Base-by-base conservation (phyloP, 1,140 invertebrate genomes). In the Drosophila nigromelanica region DNA sequence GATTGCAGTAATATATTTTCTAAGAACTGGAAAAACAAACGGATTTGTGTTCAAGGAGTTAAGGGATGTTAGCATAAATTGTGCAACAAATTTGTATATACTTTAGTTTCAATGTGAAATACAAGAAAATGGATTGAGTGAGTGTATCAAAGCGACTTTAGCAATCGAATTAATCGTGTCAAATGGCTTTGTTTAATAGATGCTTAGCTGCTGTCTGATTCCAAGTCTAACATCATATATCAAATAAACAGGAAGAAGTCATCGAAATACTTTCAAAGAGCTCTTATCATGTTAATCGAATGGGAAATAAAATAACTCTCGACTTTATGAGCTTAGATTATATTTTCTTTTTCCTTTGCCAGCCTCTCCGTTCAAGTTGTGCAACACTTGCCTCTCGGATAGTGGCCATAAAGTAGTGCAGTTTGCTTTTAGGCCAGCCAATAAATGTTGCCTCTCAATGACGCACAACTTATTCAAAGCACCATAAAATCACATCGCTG, bases 401-500 rank as follows among this genome's bases (percentile, higher is more conserved):
- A 14, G 37, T 14, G 33, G 50, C 51, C 69, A 21, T 72, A 61
- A 67, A 73, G 39, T 56, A 76, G 66, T 83, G 80, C 73, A 85
- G 62, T 64, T 68, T 63, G 37, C 73, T 68, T 74, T 73, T 74
- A 70, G 73, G 76, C 73, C 71, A 56, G 69, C 80, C 72, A 76
- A 79, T 82, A 85, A 83, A 79, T 75, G 82, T 72, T 27, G 35
- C 42, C 55, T 24, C 14, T 12, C 30, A 67, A 72, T 76, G 67
- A 78, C 71, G 56, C 67, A 75, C 86, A 86, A 87, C 78, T 86
- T 86, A 86, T 87, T 86, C 78, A 86, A 87, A 87, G 78, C 73
- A 71, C 74, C 74, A 81, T 87, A 81, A 78, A 80, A 87, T 74
- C 75, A 63, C 50, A 64, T 60, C 50, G 66, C 67, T 62, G 15